Base-by-base conservation (phyloP, 1,140 invertebrate genomes). In the Myzus persicae region DNA sequence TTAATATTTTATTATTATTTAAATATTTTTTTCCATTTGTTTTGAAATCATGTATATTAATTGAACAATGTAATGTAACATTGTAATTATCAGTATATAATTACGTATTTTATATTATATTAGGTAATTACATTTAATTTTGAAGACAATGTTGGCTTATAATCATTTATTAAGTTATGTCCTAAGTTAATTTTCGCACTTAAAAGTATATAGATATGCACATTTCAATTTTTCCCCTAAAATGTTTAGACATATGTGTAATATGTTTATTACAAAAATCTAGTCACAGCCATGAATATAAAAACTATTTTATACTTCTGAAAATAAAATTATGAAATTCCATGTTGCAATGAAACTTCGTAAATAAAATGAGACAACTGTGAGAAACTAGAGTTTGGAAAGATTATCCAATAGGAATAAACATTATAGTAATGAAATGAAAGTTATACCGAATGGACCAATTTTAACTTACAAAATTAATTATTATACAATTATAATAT, bases 381-480 rank as follows among this genome's bases (percentile, higher is more conserved):
- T 85, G 82, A 85, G 82, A 85, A 85, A 85, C 38, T 76, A 67
- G 59, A 40, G 40, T 85, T 82, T 6, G 81, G 24, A 84, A 85
- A 40, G 82, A 82, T 82, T 85, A 85, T 85, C 40, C 40, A 85
- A 85, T 85, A 85, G 38, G 22, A 14, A 85, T 85, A 85, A 26
- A 85, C 38, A 85, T 85, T 44, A 40, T 42, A 44, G 40, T 85
- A 85, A 85, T 85, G 40, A 85, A 85, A 85, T 85, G 82, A 85
- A 85, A 85, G 82, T 85, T 85, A 36, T 76, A 85, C 82, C 31
- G 82, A 44, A 44, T 42, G 24, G 40, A 85, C 38, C 82, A 44
- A 42, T 42, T 40, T 38, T 85, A 44, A 31, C 40, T 31, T 44
- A 44, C 11, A 44, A 42, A 85, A 85, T 85, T 26, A 85, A 31